Conservation (phyloP, 2,797 vertebrate species). For the Naso thynnoides region DNA sequence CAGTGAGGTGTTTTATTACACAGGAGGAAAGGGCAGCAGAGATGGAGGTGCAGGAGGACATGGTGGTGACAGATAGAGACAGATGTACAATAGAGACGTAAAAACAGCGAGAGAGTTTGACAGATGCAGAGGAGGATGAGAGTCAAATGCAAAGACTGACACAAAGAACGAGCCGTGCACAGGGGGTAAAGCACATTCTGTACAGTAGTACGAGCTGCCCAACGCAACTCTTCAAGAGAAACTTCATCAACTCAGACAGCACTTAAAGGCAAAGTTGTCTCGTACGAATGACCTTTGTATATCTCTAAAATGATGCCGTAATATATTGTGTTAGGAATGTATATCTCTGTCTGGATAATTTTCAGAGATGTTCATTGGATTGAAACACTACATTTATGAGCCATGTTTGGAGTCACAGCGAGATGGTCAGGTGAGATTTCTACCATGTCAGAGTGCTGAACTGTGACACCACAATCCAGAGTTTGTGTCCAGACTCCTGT, state of each 20-base stretch:
- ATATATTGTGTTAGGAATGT: too few relatives aligned
- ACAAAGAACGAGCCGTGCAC: conserved; percentile 17
- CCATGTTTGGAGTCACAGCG: too few relatives aligned
- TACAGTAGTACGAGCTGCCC: conserved; percentile 7
- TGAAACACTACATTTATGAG: too few relatives aligned
- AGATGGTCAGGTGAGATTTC: too few relatives aligned
- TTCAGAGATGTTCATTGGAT: too few relatives aligned
- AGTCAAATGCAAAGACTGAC: conserved; percentile 10
- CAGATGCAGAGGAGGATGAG: conserved; percentile 25
- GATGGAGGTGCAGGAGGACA: background rate
- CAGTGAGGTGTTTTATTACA: conserved; percentile 23
- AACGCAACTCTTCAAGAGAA: conserved; percentile 19
- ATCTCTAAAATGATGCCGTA: too few relatives aligned
- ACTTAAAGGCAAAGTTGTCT: background rate
- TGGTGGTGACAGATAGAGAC: conserved; percentile 16
- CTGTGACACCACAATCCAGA: too few relatives aligned
- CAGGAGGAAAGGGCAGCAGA: conserved; percentile 2
- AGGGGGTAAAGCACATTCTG: conserved; percentile 21
- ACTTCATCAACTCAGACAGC: conserved; percentile 9
- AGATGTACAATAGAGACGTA: background rate
- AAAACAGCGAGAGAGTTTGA: conserved; percentile 15
- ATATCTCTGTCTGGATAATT: too few relatives aligned
- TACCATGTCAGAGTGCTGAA: too few relatives aligned
- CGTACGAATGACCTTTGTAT: too few relatives aligned
- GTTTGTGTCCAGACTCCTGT: too few relatives aligned